Percentiles rank a stretch among this genome's conserved stretches.
These are phyloP conservation scores for Micropoecilia bifurca DNA, from an alignment of 2,797 vertebrate genomes.

Conservation along the genomic window DNA sequence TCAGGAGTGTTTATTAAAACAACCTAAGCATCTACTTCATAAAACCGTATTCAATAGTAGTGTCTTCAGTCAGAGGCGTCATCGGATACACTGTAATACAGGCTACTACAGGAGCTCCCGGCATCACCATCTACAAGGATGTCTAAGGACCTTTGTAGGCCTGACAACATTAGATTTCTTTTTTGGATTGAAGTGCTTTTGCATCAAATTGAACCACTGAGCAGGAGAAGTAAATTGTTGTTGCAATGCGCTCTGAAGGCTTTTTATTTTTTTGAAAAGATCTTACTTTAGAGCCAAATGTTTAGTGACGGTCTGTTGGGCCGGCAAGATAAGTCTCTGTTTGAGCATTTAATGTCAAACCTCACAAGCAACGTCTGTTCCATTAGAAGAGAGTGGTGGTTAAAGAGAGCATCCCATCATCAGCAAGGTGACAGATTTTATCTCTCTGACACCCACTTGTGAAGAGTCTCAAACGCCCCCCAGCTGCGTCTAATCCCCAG, in stretches of 20 bases:
- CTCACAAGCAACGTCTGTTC: conserved; percentile 43
- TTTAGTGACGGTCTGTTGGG: conserved; percentile 57
- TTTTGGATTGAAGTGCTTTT: not conserved
- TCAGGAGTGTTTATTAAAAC: not conserved
- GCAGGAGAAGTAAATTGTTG: not conserved
- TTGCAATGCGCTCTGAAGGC: conserved; percentile 28
- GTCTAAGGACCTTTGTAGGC: not conserved
- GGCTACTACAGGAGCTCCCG: not conserved
- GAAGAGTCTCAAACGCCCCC: conserved; percentile 18
- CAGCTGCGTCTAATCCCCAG: conserved; percentile 1
- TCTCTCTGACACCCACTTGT: conserved; percentile 18
- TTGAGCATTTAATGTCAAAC: conserved; percentile 56
- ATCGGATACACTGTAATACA: not conserved
- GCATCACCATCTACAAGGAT: not conserved
- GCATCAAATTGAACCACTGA: not conserved
- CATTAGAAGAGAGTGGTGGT: conserved; percentile 48
- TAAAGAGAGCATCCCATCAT: conserved; percentile 47
- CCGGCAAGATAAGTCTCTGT: conserved; percentile 44
- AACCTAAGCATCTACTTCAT: not conserved
- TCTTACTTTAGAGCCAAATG: conserved; percentile 30
- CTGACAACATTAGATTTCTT: not conserved
- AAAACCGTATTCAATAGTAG: not conserved
- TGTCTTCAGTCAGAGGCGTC: not conserved
- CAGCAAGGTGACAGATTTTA: conserved; percentile 56
- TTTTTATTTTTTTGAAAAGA: conserved; percentile 16